phyloP scores from a whole-genome alignment of 2,888 invertebrate genomes.

The Synanthedon vespiformis region DNA sequence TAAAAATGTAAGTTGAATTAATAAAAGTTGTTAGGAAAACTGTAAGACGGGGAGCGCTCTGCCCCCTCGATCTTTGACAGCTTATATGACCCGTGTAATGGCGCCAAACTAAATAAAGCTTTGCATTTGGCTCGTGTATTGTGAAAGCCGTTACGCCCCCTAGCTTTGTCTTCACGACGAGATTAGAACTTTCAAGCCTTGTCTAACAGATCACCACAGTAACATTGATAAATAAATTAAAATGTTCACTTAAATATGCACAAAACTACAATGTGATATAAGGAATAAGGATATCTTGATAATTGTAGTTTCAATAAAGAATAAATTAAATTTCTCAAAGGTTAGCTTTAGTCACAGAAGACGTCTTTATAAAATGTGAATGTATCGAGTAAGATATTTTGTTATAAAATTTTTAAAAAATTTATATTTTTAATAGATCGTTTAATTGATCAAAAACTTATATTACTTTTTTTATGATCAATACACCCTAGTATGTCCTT shows the following conservation, averaged over 20 bases:
- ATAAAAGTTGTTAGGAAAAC: conserved; percentile 22
- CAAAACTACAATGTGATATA: background rate
- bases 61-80: conserved; percentile 60
- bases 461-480: too few species aligned
- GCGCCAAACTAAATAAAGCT: conserved; percentile 66
- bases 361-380: too few species aligned
- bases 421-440: too few species aligned
- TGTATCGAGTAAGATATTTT: too few species aligned
- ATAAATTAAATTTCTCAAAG: too few species aligned
- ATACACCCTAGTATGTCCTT: background rate
- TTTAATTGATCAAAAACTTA: too few species aligned
- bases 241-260: background rate
- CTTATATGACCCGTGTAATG: conserved; percentile 70
- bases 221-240: background rate
- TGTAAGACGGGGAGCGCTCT: conserved; percentile 17
- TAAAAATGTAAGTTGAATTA: conserved; percentile 37
- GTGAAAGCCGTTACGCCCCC: conserved; percentile 33
- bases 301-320: too few species aligned
- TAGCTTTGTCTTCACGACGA: conserved; percentile 44
- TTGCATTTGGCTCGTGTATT: conserved; percentile 55
- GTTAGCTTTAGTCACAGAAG: too few species aligned
- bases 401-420: too few species aligned
- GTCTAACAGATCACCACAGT: too few species aligned
- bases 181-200: conserved; percentile 34
- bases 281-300: too few species aligned